These are phyloP conservation scores for Tholera decimalis DNA, from an alignment of 2,888 invertebrate genomes.

Conservation along the genomic window DNA sequence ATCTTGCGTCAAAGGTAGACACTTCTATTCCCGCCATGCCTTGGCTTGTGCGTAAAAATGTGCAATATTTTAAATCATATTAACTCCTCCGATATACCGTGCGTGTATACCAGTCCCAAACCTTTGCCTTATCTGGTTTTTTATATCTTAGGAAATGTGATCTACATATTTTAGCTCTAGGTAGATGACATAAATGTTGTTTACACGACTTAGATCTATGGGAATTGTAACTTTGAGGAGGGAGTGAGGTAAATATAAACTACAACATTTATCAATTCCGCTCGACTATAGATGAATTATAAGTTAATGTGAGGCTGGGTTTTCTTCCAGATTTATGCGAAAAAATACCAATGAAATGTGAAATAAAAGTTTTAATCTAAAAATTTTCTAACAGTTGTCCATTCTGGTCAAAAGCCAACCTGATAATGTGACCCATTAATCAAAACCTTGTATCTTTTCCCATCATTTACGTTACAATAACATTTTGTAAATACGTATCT, in stretches of 20 bases:
- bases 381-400: background rate
- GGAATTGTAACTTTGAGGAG: slow-evolving; percentile 46
- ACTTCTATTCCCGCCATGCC: slow-evolving; percentile 36
- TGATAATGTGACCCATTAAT: slow-evolving; percentile 6
- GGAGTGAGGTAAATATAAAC: slow-evolving; percentile 7
- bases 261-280: slow-evolving; percentile 27
- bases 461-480: slow-evolving; percentile 35
- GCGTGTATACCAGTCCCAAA: slow-evolving; percentile 41
- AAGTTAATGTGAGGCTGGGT: background rate
- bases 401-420: slow-evolving; percentile 1
- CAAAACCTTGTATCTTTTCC: slow-evolving; percentile 5
- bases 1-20: slow-evolving; percentile 7
- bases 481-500: slow-evolving; percentile 43
- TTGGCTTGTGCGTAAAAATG: slow-evolving; percentile 16
- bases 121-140: slow-evolving; percentile 48
- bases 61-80: slow-evolving; percentile 53
- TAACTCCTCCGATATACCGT: slow-evolving; percentile 30
- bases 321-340: background rate
- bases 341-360: background rate
- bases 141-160: slow-evolving; percentile 58
- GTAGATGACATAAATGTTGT: slow-evolving; percentile 30
- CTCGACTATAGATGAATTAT: background rate
- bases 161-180: slow-evolving; percentile 59
- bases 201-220: slow-evolving; percentile 44
- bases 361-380: too few relatives aligned